phyloP scores from a whole-genome alignment of 2,797 vertebrate genomes.

The Sebastes minor region DNA sequence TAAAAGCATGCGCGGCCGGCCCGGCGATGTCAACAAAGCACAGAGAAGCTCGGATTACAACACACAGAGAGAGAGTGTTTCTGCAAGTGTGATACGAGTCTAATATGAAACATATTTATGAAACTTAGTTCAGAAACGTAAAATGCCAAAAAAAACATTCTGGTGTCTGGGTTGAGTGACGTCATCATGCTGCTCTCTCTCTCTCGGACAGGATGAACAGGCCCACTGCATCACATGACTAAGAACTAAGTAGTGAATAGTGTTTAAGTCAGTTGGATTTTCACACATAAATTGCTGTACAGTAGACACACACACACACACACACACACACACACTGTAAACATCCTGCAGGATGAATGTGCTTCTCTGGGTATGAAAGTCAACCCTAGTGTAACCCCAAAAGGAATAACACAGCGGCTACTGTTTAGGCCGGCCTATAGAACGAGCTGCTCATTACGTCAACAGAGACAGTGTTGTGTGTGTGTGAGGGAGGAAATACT shows the following conservation, averaged over 20 bases:
- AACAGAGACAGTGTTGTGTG: slow-evolving; percentile 18
- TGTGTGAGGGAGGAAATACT: slow-evolving; percentile 3
- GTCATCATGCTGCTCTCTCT: slow-evolving; percentile 4
- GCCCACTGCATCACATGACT: background rate
- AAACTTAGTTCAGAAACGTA: background rate
- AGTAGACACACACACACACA: background rate
- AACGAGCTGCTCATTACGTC: slow-evolving; percentile 10
- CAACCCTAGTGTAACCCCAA: slow-evolving; percentile 8
- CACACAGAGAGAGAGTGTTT: too few relatives aligned
- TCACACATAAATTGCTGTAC: slow-evolving; percentile 19
- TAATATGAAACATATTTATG: too few relatives aligned
- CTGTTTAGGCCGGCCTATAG: slow-evolving; percentile 19
- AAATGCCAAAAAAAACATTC: background rate
- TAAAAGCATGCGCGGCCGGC: too few relatives aligned
- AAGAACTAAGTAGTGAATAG: background rate
- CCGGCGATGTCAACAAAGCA: too few relatives aligned
- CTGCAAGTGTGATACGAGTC: too few relatives aligned
- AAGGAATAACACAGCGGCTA: slow-evolving; percentile 29
- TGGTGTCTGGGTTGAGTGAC: background rate
- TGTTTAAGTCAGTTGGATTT: background rate
- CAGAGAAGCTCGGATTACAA: too few relatives aligned
- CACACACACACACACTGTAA: slow-evolving; percentile 1
- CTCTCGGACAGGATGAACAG: background rate
- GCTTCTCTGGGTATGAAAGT: slow-evolving; percentile 24
- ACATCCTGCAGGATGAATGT: slow-evolving; percentile 47